Base-by-base conservation (phyloP, 2,797 vertebrate species). In the Florisuga fusca region DNA sequence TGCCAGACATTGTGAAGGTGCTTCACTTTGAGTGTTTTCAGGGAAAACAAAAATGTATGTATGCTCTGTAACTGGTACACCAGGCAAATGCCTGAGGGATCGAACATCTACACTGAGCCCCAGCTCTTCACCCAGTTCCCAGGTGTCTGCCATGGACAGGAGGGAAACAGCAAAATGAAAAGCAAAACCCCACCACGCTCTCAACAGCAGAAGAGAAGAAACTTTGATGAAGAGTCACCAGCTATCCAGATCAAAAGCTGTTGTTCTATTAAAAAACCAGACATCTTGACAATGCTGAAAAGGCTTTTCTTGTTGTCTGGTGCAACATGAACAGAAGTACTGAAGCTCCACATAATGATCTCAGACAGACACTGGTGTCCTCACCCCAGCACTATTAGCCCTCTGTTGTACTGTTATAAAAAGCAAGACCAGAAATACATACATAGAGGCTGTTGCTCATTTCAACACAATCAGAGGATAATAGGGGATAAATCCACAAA, bases 391-490 rank as follows among this genome's bases (percentile, higher is more conserved):
- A 2, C 36, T 27, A 14, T 46, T 59, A 27, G 54, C 26, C 72
- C 33, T 75, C 55, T 25, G 6, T 31, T 55, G 9, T 23, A 7
- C 15, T 33, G 14, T 12, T 57, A 53, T 6, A 72, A 64, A 51
- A 51, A 67, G 3, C 3, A 1, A 0, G 0, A 33, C 19, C 53
- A 46, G 74, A 80, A 71, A 33, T 12, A 64, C 0, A 8, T 10
- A 9, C 0, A 2, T 50, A 64, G 33, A 41, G 0, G 0, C 16
- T 54, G 17, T 15, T 72, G 6, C 69, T 43, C 6, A 0, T 89
- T 87, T 53, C 57, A 77, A 7, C 15, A 38, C 23, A 9, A 6
- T 8, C 8, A 25, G 27, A 85, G 43, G 10, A 46, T 54, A 75
- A 36, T 0, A 26, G 7, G 15, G 7, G 17, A 34, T 8, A 91